A percentile compares a stretch with the other conserved stretches of the same genome.
These are phyloP conservation scores for Notodromas monacha DNA, from an alignment of 2,888 invertebrate species.

Conservation along the genomic window DNA sequence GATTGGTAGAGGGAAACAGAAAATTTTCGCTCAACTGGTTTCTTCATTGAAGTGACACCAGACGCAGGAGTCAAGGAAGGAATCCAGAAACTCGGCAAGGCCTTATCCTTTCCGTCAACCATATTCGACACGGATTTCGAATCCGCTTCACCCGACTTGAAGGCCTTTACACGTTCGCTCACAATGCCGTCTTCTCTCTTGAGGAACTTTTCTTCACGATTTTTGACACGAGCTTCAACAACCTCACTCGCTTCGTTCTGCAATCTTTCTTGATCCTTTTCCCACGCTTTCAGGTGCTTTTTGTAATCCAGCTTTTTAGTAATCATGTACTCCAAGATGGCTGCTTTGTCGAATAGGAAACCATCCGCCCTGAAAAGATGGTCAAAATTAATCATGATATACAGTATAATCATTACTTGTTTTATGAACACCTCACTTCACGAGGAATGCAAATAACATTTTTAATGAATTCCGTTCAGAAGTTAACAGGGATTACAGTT, in stretches of 20 bases:
- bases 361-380: slow-evolving; percentile 41
- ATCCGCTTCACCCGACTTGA: background rate
- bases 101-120: slow-evolving; percentile 36
- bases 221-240: slow-evolving; percentile 34
- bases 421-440: background rate
- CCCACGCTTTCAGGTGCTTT: slow-evolving; percentile 62
- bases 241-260: slow-evolving; percentile 29
- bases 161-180: slow-evolving; percentile 13
- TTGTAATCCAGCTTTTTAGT: slow-evolving; percentile 70
- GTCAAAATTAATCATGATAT: background rate
- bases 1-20: too few species aligned
- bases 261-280: slow-evolving; percentile 36
- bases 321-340: slow-evolving; percentile 72
- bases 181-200: slow-evolving; percentile 47
- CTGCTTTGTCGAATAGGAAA: slow-evolving; percentile 79
- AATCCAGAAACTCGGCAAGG: slow-evolving; percentile 81
- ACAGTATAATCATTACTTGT: background rate
- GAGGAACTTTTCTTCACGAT: slow-evolving; percentile 40
- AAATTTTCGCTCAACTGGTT: slow-evolving; percentile 28
- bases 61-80: slow-evolving; percentile 71
- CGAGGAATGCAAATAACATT: background rate
- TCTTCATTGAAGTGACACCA: slow-evolving; percentile 30
- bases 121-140: slow-evolving; percentile 40
- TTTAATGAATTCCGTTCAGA: too few species aligned
- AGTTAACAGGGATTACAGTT: too few species aligned